Evolutionary conservation across 2,113 vertebrate genomes (phyloP), one percentile per base, ranked within the genome.

Genomic region (Apteryx owenii): DNA sequence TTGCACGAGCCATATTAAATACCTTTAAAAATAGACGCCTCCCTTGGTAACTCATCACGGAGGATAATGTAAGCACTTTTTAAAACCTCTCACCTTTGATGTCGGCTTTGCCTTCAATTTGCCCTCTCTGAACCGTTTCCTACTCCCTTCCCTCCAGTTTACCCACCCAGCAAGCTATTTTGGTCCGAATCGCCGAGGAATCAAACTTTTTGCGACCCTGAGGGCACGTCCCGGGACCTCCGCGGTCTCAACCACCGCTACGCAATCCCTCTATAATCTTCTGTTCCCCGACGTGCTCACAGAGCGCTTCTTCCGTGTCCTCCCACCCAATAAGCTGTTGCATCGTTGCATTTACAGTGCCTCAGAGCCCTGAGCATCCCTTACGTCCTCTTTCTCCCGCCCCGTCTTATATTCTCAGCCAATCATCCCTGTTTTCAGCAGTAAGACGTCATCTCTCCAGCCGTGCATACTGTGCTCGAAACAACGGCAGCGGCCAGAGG

Each of bases 291-390:
- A 15, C 0, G 1, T 17, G 44, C 54, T 72, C 75, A 48, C 28
- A n/a, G 10, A 51, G 21, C 8, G 11, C 12, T 12, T 80, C 38
- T 31, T 76, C 26, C 40, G 4, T 2, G 0, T 16, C 28, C 26
- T 46, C 56, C 29, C 29, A 2, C 33, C 46, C 0, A 0, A 31
- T 33, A 7, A 40, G 22, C 2, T 0, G 9, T 7, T 40, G 18
- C 21, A 64, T 18, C 1, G 15, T 12, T 38, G 25, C 38, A 9
- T 38, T 53, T 42, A 7, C 21, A 75, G 17, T 1, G 0, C 31
- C 38, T 40, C 31, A 3, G 33, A 88, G 25, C 9, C 12, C 36
- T 5, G 5, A 65, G 38, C 17, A 64, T 9, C 28, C 42, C 15
- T 56, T 26, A 40, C 2, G 1, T 10, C 3, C 18, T 77, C 85